phyloP scores from a whole-genome alignment of 2,113 vertebrate genomes.

The Carettochelys insculpta region DNA sequence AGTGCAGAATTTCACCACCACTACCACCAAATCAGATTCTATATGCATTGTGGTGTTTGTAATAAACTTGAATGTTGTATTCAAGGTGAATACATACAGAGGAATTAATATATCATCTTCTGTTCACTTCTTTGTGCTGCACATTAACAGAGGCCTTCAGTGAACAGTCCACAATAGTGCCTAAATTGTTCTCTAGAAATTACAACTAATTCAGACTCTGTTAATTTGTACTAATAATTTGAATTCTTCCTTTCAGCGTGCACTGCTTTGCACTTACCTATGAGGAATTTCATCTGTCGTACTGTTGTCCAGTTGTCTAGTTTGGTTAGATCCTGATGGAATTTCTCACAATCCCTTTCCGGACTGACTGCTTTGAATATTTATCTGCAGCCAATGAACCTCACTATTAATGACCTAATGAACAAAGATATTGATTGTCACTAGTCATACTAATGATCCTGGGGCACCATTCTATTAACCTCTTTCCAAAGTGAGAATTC shows the following conservation, averaged over 20 bases:
- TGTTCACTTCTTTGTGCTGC: neutral
- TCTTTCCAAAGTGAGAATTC: slow-evolving; percentile 60
- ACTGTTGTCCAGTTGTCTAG: neutral
- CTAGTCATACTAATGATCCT: slow-evolving; percentile 35
- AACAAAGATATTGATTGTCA: slow-evolving; percentile 48
- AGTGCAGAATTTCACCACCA: neutral
- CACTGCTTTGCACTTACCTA: neutral
- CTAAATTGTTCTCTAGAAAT: neutral
- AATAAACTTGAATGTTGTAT: neutral
- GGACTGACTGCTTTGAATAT: neutral
- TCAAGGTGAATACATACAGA: neutral
- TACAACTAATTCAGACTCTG: neutral
- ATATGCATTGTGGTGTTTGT: neutral
- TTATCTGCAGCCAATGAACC: slow-evolving; percentile 23
- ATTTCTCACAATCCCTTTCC: neutral
- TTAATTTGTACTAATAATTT: neutral
- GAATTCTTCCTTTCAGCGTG: neutral
- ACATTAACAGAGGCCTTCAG: neutral
- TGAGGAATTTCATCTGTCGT: slow-evolving; percentile 2
- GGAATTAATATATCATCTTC: rapidly evolving
- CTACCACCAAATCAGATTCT: neutral
- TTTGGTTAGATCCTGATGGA: neutral
- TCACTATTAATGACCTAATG: slow-evolving; percentile 54
- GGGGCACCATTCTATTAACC: slow-evolving; percentile 71
- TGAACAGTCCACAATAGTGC: neutral